A percentile compares a stretch with the other conserved stretches of the same genome.
Evolutionary conservation across 2,797 vertebrate species (phyloP).

Genomic region (Poeciliopsis paucimaculata): DNA sequence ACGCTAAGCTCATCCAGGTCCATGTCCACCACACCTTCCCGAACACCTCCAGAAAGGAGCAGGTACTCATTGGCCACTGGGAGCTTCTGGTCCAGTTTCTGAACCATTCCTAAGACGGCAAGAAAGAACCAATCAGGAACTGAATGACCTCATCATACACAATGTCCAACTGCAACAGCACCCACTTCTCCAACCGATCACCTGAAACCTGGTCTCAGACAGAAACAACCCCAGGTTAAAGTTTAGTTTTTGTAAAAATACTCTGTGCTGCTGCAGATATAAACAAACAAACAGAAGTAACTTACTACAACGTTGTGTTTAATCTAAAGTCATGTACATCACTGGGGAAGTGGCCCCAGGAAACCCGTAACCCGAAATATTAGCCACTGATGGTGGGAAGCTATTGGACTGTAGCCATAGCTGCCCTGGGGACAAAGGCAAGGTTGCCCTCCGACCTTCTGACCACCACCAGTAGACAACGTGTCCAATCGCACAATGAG

Average conservation of each 20-base stretch:
- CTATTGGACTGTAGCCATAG: no score
- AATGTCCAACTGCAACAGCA: background rate
- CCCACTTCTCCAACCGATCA: background rate
- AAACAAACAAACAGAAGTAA: background rate
- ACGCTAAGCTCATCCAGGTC: conserved; percentile 92
- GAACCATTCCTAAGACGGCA: conserved; percentile 89
- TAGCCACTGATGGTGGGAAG: background rate
- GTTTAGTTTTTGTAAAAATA: no score
- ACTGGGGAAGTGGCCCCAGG: background rate
- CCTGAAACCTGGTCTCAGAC: background rate
- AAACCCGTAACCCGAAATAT: background rate
- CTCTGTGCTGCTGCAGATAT: no score
- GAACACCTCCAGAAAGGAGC: conserved; percentile 90
- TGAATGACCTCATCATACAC: background rate
- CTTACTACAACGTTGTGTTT: background rate
- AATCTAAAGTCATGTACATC: background rate
- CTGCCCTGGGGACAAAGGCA: no score
- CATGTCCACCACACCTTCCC: conserved; percentile 96
- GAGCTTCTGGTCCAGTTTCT: conserved; percentile 97
- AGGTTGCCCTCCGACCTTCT: no score
- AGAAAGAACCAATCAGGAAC: conserved; percentile 9
- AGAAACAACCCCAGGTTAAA: background rate
- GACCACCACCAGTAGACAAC: no score
- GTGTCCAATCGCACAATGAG: no score
- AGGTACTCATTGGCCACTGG: conserved; percentile 97